Percentiles rank a stretch among this genome's conserved stretches.
Conservation (phyloP, 2,797 vertebrate species). For the Huso huso region DNA sequence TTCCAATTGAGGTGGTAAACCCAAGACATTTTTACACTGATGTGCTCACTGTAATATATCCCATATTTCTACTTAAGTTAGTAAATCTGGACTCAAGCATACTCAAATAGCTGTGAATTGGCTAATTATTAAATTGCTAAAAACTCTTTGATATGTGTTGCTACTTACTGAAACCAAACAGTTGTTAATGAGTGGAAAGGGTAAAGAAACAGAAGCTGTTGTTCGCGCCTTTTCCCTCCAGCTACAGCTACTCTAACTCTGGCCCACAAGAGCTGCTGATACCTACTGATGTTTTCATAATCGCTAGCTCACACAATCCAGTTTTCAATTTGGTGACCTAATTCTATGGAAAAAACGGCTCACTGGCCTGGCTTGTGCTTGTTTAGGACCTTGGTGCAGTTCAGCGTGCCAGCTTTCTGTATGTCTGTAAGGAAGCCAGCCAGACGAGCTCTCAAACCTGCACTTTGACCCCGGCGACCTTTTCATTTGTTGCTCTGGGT, state of each 20-base stretch:
- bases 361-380: slow-evolving; percentile 53
- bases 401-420: slow-evolving; percentile 45
- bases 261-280: slow-evolving; percentile 22
- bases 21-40: too few species aligned
- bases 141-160: too few species aligned
- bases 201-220: slow-evolving; percentile 16
- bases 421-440: slow-evolving; percentile 54
- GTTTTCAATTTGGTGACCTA: slow-evolving; percentile 31
- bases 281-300: slow-evolving; percentile 30
- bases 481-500: slow-evolving; percentile 43
- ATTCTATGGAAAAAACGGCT: slow-evolving; percentile 51
- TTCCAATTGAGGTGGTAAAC: too few species aligned
- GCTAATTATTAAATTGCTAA: too few species aligned
- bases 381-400: slow-evolving; percentile 47
- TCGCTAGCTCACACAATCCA: slow-evolving; percentile 28
- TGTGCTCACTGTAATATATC: too few species aligned
- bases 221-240: slow-evolving; percentile 21
- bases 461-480: slow-evolving; percentile 52
- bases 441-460: slow-evolving; percentile 50
- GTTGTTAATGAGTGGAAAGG: too few species aligned
- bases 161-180: too few species aligned
- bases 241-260: slow-evolving; percentile 16
- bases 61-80: too few species aligned
- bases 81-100: too few species aligned
- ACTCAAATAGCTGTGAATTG: too few species aligned